A percentile compares a stretch with the other conserved stretches of the same genome.
phyloP scores from a whole-genome alignment of 2,888 invertebrate species.

The Metacarcinus magister region DNA sequence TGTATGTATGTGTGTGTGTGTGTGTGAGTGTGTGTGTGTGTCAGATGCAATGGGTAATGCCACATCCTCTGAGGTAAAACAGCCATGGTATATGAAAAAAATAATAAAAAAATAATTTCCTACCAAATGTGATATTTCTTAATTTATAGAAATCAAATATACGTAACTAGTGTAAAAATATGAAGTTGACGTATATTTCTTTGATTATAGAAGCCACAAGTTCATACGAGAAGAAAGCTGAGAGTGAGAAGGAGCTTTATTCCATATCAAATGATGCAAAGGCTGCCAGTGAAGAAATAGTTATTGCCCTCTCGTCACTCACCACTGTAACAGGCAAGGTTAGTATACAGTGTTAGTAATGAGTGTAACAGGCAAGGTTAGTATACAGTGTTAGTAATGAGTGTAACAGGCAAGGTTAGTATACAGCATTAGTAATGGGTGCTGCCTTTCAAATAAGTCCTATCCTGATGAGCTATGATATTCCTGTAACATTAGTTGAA shows the following conservation, averaged over 20 bases:
- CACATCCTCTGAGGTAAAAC: no score
- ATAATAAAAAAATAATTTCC: background rate
- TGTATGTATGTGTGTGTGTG: no score
- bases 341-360: background rate
- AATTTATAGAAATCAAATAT: background rate
- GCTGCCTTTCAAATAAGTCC: background rate
- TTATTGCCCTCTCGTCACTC: conserved; percentile 51
- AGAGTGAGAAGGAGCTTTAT: conserved; percentile 62
- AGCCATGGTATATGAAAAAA: no score
- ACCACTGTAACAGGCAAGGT: conserved; percentile 69
- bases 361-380: conserved; percentile 40
- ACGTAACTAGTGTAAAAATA: background rate
- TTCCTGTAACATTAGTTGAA: background rate
- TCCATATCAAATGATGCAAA: conserved; percentile 70
- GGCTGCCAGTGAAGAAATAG: conserved; percentile 71
- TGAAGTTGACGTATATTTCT: background rate
- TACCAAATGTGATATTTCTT: background rate
- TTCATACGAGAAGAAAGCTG: conserved; percentile 69
- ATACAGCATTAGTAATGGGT: background rate
- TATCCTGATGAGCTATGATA: background rate
- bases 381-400: background rate
- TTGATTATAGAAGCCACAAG: conserved; percentile 68
- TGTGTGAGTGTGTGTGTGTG: no score
- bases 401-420: conserved; percentile 32
- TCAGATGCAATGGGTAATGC: no score